phyloP scores from a whole-genome alignment of 1,140 invertebrate species.

The Bicyclus anynana region DNA sequence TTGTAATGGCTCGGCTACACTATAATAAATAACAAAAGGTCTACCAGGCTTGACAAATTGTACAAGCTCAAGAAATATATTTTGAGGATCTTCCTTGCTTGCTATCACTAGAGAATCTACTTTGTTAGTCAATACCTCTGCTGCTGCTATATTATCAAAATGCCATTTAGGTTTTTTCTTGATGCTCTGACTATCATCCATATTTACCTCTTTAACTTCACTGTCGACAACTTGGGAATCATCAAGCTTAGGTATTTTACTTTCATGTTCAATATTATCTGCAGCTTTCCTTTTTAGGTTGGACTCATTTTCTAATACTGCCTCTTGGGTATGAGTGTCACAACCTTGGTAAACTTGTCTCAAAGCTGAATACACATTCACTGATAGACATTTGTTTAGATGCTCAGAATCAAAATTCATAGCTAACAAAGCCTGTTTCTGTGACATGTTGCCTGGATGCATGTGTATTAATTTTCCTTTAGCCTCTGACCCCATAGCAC shows the following conservation, averaged over 20 bases:
- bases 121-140: conserved; percentile 77
- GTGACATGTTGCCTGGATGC: conserved; percentile 87
- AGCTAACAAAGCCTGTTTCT: conserved; percentile 85
- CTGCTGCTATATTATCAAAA: conserved; percentile 80
- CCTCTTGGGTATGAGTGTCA: conserved; percentile 43
- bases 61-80: conserved; percentile 86
- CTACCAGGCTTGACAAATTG: conserved; percentile 86
- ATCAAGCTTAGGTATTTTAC: conserved; percentile 43
- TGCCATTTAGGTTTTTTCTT: conserved; percentile 81
- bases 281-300: conserved; percentile 55
- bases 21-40: conserved; percentile 90
- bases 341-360: conserved; percentile 80
- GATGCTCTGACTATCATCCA: conserved; percentile 19
- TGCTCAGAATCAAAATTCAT: conserved; percentile 87
- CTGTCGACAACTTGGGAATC: conserved; percentile 19
- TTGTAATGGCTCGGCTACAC: conserved; percentile 87
- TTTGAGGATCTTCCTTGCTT: conserved; percentile 90
- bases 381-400: conserved; percentile 80
- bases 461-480: conserved; percentile 84
- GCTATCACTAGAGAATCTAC: conserved; percentile 89
- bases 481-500: conserved; percentile 82
- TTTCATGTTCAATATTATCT: conserved; percentile 33
- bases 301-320: conserved; percentile 34
- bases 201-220: conserved; percentile 19
- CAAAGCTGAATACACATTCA: conserved; percentile 86